Base-by-base conservation (phyloP, 2,113 vertebrate species). In the Thinocorus orbignyianus region DNA sequence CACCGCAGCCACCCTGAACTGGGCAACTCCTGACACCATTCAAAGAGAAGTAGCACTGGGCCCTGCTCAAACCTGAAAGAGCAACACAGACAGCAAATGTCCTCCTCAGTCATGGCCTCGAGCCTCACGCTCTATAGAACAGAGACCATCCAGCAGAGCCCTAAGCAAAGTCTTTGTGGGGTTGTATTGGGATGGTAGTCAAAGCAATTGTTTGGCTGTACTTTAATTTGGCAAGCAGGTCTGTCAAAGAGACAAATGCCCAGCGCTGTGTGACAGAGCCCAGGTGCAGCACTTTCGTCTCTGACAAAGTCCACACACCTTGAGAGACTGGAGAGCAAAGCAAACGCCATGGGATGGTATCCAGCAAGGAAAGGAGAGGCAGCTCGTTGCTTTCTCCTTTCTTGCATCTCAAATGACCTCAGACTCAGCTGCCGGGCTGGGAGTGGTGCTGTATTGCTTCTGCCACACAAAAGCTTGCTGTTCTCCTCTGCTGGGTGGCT, bases 401-500 rank as follows among this genome's bases (percentile, higher is more conserved):
- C 61, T 68, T 64, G 52, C 23, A 19, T 33, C 44, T 33, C 19
- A 54, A 48, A 11, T 42, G 10, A 30, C 72, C 48, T 79, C 57
- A 39, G 61, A 8, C 41, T 46, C 15, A 80, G 37, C 37, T 66
- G 30, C 62, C 48, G 0, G 0, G 30, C 37, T 39, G 28, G 33
- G 57, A 39, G 28, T 4, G 6, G 22, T 37, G 55, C 73, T 60
- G 55, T 24, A 3, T 7, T 30, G 46, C 60, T 70, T 22, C 55
- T 19, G 23, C 31, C 70, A 74, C 1, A 6, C 24, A 55, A 17
- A 37, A 73, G 9, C 23, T 24, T 9, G 22, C 44, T 2, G 0
- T 58, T 33, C 33, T 33, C 44, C 55, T 0, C 0, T 39, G 49
- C 16, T 0, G 17, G 18, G 18, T 37, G 33, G 49, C 26, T 42